Base-by-base conservation (phyloP, 2,888 invertebrate genomes). In the Leucoma salicis region DNA sequence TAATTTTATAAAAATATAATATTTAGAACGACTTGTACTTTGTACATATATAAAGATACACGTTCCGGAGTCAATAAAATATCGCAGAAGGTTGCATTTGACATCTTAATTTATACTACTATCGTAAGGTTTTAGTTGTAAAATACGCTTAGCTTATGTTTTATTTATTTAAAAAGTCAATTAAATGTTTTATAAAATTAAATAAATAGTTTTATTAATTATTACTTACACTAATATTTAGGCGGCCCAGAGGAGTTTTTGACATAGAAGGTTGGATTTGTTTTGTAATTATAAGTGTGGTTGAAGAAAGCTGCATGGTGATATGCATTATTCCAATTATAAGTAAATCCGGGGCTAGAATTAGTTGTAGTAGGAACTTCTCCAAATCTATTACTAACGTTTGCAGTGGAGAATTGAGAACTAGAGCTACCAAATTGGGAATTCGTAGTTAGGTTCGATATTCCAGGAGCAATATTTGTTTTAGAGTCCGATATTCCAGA, bases 161-260 rank as follows among this genome's bases (percentile, higher is more conserved):
- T 82, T 86, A 87, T 87, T 89, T 89, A 87, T 87, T 85, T 79
- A 79, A 79, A 87, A 86, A 87, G 86, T 87, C 87, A 88, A 87
- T 87, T 87, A 86, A 85, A 83, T 81, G 81, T 80, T 74, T 80
- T 75, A 70, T 53, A 51, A 57, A 53, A 43, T 56, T 60, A 53
- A 18, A 39, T 36, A 35, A 15, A 24, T 11, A 4, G 32, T 47
- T 37, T 31, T 49, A 40, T 37, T 45, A 15, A 14, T 38, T 35
- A 21, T n/a, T 14, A 29, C 5, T n/a, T 3, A n/a, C 14, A 27
- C 14, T 42, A 11, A 12, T 32, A 13, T 14, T 14, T 3, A 5
- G 41, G 36, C n/a, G 15, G n/a, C 3, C 2, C 14, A 21, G 11
- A 1, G 12, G 8, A 7, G 13, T 13, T 15, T 0, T 37, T 12